Evolutionary conservation across 2,888 invertebrate genomes (phyloP), one percentile per base, ranked within the genome.

Genomic region (Ochropacha duplaris): DNA sequence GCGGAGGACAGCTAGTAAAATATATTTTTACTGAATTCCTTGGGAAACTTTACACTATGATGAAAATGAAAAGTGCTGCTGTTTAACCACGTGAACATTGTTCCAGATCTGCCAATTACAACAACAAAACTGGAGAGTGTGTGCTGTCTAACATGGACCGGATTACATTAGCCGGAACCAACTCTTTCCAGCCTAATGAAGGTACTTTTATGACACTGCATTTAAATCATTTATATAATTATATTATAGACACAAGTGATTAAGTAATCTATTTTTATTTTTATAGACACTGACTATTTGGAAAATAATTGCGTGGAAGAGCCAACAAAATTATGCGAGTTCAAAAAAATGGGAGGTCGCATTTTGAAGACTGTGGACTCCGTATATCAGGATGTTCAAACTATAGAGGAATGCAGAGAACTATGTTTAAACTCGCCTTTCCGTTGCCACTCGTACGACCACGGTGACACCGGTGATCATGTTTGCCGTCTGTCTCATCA

Each of bases 251-350:
- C n/a, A n/a, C n/a, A n/a, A 57, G 57, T 9, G 31, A 58, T 5
- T 16, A 4, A 39, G 31, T 51, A 24, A 16, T 28, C 2, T 9
- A 36, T 19, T 19, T 12, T 52, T 52, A 8, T 28, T 28, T 19
- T 71, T 79, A 44, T 71, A 93, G 93, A 93, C 65, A 90, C 94
- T 78, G 98, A 98, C 82, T 98, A 97, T 89, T 94, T 98, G 91
- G 98, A 98, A 87, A 98, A 98, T 89, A 97, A 98, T 86, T 98
- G 98, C 87, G 97, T 98, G 36, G 97, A 97, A 78, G 98, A 98
- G 80, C 98, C 98, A n/a, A 97, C 97, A 54, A 98, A 97, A 86
- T 93, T 98, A 64, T 98, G 98, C 90, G 98, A 98, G 89, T 98
- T 98, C 93, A 97, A 98, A 88, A 96, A 97, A 82, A 94, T 97